phyloP scores from a whole-genome alignment of 1,140 invertebrate species.

The Scaptomyza graminum region DNA sequence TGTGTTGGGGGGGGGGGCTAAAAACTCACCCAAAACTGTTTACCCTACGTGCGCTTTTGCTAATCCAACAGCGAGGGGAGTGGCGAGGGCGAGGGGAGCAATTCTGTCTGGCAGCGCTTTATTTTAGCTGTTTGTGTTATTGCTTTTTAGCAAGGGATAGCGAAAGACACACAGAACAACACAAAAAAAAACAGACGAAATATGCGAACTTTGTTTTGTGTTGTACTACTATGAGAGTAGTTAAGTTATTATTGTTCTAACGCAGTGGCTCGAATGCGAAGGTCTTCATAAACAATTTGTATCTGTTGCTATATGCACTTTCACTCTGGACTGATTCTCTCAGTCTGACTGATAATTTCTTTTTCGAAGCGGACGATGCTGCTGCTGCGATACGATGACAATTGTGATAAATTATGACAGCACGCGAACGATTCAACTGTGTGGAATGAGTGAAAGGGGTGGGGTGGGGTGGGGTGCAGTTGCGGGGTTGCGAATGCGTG shows the following conservation, averaged over 20 bases:
- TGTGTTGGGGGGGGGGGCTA: no score
- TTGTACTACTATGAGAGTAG: constrained; percentile 7
- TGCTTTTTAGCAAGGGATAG: constrained; percentile 19
- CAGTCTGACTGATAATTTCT: neutral
- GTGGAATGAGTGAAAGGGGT: neutral
- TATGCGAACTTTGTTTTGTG: neutral
- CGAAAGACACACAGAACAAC: constrained; percentile 1
- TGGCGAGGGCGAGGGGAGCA: neutral
- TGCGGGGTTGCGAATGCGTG: constrained; percentile 2
- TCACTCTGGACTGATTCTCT: constrained; percentile 38
- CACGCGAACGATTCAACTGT: constrained; percentile 18
- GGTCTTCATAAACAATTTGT: constrained; percentile 66
- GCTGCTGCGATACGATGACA: constrained; percentile 36
- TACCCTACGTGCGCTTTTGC: constrained; percentile 22
- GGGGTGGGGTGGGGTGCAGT: neutral
- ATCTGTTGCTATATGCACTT: constrained; percentile 50
- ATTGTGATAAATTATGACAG: constrained; percentile 75
- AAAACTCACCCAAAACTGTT: constrained; percentile 51
- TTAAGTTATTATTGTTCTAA: constrained; percentile 65
- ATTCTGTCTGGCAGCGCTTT: constrained; percentile 10
- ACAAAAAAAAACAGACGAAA: neutral
- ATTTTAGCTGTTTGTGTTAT: constrained; percentile 59
- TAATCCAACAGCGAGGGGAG: constrained; percentile 52
- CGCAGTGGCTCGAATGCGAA: constrained; percentile 52
- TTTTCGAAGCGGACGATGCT: no score